Evolutionary conservation across 2,113 vertebrate genomes (phyloP).

Genomic region (Hydropotes inermis): DNA sequence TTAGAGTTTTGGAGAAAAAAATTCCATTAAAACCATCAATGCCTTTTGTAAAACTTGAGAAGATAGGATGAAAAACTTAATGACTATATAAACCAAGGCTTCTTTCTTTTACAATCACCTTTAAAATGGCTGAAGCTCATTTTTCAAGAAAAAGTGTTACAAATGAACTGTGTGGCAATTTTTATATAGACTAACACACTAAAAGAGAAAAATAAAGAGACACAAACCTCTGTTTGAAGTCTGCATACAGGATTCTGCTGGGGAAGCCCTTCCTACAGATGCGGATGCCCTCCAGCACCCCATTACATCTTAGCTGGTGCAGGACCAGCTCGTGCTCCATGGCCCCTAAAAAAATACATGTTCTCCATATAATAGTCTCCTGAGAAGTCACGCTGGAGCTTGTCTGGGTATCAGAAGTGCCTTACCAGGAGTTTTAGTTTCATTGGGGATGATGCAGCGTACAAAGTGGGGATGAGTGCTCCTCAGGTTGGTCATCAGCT

Average conservation of each 20-base stretch:
- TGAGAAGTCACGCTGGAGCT: neutral
- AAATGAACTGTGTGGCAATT: neutral
- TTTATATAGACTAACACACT: neutral
- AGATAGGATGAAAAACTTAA: neutral
- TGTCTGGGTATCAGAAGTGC: neutral
- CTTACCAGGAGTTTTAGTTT: constrained; percentile 88
- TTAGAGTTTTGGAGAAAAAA: neutral
- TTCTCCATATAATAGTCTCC: neutral
- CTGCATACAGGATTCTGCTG: constrained; percentile 89
- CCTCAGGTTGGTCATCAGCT: constrained; percentile 87
- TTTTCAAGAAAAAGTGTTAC: neutral
- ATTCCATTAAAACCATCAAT: neutral
- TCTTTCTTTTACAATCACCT: neutral
- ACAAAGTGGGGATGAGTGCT: constrained; percentile 90
- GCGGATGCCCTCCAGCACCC: constrained; percentile 85
- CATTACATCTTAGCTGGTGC: constrained; percentile 90
- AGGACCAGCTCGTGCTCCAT: constrained; percentile 90
- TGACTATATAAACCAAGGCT: neutral
- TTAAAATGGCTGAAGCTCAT: neutral
- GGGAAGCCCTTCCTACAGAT: constrained; percentile 84
- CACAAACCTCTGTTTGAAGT: constrained; percentile 90
- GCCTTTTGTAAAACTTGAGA: neutral
- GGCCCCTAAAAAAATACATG: constrained; percentile 76
- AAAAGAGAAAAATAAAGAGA: neutral
- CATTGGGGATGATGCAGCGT: constrained; percentile 89